Conservation (phyloP, 2,888 invertebrate genomes). For the Drosophila kokeensis region DNA sequence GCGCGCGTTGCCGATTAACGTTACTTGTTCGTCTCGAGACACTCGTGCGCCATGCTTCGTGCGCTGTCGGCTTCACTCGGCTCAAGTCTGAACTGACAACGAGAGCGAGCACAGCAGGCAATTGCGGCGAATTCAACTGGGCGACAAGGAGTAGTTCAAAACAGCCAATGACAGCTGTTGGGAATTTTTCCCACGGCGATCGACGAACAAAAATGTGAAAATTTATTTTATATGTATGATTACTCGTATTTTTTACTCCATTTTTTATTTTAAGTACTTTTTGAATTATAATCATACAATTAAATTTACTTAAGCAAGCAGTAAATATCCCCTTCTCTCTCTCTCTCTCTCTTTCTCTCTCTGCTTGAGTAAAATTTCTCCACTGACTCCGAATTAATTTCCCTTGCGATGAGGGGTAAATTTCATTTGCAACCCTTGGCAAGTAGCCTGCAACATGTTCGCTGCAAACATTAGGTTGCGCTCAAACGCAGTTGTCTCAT, state of each 20-base stretch:
- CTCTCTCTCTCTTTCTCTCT: background rate
- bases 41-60: constrained; percentile 40
- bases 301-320: background rate
- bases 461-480: background rate
- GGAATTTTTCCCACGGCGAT: constrained; percentile 7
- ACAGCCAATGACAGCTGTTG: background rate
- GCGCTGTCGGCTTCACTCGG: constrained; percentile 19
- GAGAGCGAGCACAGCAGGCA: constrained; percentile 18
- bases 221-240: background rate
- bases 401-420: constrained; percentile 31
- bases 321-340: background rate
- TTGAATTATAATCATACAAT: background rate
- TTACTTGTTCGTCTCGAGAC: constrained; percentile 20
- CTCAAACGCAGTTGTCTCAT: background rate
- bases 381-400: constrained; percentile 42
- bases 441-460: constrained; percentile 39
- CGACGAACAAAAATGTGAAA: background rate
- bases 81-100: constrained; percentile 27
- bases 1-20: constrained; percentile 56
- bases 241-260: background rate
- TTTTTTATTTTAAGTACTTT: background rate
- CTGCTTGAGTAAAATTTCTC: background rate
- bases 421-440: constrained; percentile 3
- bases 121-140: constrained; percentile 24
- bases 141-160: constrained; percentile 12